Evolutionary conservation across 2,113 vertebrate genomes (phyloP).

Genomic region (Tachycineta bicolor): DNA sequence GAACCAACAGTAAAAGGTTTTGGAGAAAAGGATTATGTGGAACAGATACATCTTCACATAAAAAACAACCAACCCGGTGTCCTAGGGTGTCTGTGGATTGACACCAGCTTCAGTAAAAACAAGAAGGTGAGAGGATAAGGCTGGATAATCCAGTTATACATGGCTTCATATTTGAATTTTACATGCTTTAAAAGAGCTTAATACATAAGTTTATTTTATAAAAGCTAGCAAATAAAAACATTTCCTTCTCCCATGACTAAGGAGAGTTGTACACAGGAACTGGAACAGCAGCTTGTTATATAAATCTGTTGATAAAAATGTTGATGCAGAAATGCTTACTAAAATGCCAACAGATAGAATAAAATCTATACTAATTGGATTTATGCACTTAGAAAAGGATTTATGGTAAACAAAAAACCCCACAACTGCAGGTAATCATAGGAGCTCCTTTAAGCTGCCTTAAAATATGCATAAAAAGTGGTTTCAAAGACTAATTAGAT

Average conservation of each 20-base stretch:
- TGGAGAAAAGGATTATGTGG: background rate
- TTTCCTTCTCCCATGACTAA: background rate
- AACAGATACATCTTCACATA: background rate
- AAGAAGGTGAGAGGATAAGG: background rate
- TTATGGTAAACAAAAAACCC: background rate
- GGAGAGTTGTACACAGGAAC: background rate
- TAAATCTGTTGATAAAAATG: constrained; percentile 33
- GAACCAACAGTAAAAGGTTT: background rate
- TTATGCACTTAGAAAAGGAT: constrained; percentile 1
- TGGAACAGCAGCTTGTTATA: background rate
- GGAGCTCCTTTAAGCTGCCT: background rate
- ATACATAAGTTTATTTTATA: background rate
- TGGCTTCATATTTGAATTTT: background rate
- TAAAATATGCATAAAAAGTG: constrained; percentile 5
- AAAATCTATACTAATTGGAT: constrained; percentile 25
- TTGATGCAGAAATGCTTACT: background rate
- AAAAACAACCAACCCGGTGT: background rate
- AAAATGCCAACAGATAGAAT: background rate
- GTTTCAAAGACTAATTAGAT: constrained; percentile 43
- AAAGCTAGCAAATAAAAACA: background rate
- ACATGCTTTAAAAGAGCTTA: background rate
- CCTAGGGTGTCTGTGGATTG: background rate
- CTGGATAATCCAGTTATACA: background rate
- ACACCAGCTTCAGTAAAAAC: background rate
- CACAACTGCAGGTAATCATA: background rate